Conservation (phyloP, 2,888 invertebrate species). For the Cheilosia scutellata region DNA sequence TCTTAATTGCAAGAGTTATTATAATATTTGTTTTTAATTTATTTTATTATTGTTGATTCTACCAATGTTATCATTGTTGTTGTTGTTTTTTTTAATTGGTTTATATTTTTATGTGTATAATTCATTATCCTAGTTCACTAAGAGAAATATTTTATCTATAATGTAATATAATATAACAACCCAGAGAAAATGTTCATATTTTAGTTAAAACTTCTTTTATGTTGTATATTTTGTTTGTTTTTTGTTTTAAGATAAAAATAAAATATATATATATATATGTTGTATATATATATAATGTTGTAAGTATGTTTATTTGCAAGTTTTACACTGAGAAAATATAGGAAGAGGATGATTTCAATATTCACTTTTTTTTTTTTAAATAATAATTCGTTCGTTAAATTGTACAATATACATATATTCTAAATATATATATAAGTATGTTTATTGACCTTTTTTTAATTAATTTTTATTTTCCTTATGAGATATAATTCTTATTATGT, state of each 20-base stretch:
- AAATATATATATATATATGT: constrained; percentile 62
- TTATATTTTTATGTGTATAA: constrained; percentile 74
- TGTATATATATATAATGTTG: constrained; percentile 57
- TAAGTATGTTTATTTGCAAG: constrained; percentile 73
- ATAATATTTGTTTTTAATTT: constrained; percentile 18
- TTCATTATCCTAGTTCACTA: constrained; percentile 75
- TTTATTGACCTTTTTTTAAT: constrained; percentile 71
- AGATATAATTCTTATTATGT: constrained; percentile 60
- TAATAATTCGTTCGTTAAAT: constrained; percentile 68
- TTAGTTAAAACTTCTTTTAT: constrained; percentile 64
- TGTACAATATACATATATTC: constrained; percentile 52
- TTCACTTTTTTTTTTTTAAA: constrained; percentile 65
- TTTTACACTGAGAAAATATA: constrained; percentile 83
- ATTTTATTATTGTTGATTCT: constrained; percentile 53
- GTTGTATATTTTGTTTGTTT: constrained; percentile 60
- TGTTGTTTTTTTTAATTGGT: constrained; percentile 38
- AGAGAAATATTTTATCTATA: constrained; percentile 76
- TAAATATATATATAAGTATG: constrained; percentile 49
- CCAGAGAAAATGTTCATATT: constrained; percentile 73
- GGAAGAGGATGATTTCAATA: constrained; percentile 81
- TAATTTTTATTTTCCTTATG: constrained; percentile 51
- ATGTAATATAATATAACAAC: constrained; percentile 76
- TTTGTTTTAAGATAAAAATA: constrained; percentile 63
- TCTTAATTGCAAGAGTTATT: constrained; percentile 73
- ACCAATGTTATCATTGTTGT: constrained; percentile 44